Evolutionary conservation across 2,888 invertebrate genomes (phyloP).

Genomic region (Dynastes hyllus): DNA sequence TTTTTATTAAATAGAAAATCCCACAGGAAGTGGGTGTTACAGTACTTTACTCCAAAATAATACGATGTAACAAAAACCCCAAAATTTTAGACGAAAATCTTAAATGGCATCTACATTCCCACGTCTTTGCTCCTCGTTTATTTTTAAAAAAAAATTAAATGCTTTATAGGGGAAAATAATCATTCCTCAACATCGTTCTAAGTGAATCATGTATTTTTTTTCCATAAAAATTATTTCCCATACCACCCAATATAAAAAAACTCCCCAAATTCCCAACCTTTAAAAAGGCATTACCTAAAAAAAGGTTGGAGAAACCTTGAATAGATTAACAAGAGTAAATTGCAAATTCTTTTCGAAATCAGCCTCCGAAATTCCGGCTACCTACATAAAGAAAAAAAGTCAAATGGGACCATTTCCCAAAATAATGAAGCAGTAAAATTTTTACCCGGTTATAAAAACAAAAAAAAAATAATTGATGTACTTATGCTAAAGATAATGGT

Average conservation of each 20-base stretch:
- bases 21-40: too few relatives aligned
- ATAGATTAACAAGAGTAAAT: constrained; percentile 27
- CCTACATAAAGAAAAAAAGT: neutral
- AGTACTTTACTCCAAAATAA: too few relatives aligned
- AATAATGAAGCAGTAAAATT: constrained; percentile 60
- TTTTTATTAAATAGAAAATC: too few relatives aligned
- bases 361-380: neutral
- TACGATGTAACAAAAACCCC: too few relatives aligned
- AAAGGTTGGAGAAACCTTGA: constrained; percentile 1
- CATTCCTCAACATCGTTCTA: neutral
- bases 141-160: constrained; percentile 22
- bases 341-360: constrained; percentile 42
- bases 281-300: constrained; percentile 24
- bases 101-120: neutral
- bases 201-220: constrained; percentile 1
- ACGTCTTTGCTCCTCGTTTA: neutral
- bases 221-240: too few relatives aligned
- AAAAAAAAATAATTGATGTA: constrained; percentile 51
- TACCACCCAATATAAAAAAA: neutral
- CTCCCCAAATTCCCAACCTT: constrained; percentile 39
- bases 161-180: too few relatives aligned
- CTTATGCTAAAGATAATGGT: constrained; percentile 50
- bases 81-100: too few relatives aligned
- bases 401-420: constrained; percentile 10
- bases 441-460: constrained; percentile 47